A percentile compares a stretch with the other conserved stretches of the same genome.
Conservation (phyloP, 2,888 invertebrate species). For the Scotopteryx bipunctaria region DNA sequence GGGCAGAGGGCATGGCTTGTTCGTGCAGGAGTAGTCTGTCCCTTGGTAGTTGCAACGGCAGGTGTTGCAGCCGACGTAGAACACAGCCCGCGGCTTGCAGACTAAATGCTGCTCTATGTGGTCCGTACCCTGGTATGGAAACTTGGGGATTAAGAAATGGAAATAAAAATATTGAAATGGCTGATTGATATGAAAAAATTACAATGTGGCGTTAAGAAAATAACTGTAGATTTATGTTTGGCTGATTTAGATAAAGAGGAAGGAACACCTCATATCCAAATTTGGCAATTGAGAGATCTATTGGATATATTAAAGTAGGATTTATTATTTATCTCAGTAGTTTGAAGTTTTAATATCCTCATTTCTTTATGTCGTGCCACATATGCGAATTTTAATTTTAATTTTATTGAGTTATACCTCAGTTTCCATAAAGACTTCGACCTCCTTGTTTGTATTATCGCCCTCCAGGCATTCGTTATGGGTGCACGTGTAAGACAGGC, state of each 20-base stretch:
- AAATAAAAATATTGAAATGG: too few relatives aligned
- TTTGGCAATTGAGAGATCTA: too few relatives aligned
- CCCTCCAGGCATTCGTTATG: conserved; percentile 72
- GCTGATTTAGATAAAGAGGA: too few relatives aligned
- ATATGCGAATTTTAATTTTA: not conserved
- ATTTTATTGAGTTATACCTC: conserved; percentile 49
- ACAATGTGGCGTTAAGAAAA: too few relatives aligned
- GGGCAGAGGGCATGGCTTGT: conserved; percentile 72
- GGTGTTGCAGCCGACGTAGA: conserved; percentile 72
- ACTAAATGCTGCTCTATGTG: conserved; percentile 67
- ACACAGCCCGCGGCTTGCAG: conserved; percentile 66
- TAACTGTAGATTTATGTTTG: too few relatives aligned
- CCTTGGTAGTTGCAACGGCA: conserved; percentile 72
- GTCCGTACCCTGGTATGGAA: conserved; percentile 67
- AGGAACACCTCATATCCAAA: too few relatives aligned
- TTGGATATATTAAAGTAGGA: too few relatives aligned
- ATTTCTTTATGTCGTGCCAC: not conserved
- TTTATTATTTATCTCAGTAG: too few relatives aligned
- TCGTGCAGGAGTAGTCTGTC: conserved; percentile 70
- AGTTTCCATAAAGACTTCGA: conserved; percentile 71
- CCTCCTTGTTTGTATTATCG: conserved; percentile 57
- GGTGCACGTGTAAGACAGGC: conserved; percentile 78
- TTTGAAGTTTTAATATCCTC: too few relatives aligned
- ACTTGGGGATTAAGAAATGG: too few relatives aligned
- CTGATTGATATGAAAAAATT: too few relatives aligned